phyloP scores from a whole-genome alignment of 2,113 vertebrate genomes.

The Poeciliopsis retropinna region DNA sequence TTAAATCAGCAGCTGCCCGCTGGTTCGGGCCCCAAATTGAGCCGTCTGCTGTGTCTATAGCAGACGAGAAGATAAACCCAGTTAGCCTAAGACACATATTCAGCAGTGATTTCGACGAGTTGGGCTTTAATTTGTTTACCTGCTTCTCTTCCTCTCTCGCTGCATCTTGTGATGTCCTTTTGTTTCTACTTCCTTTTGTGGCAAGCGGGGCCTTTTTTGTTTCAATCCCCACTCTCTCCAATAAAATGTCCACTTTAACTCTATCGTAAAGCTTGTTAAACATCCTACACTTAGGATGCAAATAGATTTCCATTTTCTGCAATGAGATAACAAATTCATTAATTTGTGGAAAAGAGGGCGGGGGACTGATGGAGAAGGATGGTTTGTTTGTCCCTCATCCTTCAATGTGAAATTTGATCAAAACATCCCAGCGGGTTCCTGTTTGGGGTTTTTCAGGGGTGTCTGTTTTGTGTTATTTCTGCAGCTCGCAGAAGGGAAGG shows the following conservation, averaged over 20 bases:
- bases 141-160: not conserved
- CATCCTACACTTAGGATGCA: conserved; percentile 35
- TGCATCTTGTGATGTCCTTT: conserved; percentile 29
- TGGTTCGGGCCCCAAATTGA: conserved; percentile 1
- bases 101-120: conserved; percentile 32
- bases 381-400: conserved; percentile 37
- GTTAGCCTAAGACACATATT: conserved; percentile 40
- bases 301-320: conserved; percentile 50
- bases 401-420: conserved; percentile 63
- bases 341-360: conserved; percentile 22
- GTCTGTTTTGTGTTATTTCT: conserved; percentile 25
- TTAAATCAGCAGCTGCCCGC: conserved; percentile 24
- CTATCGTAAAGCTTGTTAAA: conserved; percentile 36
- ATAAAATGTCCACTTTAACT: conserved; percentile 42
- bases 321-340: conserved; percentile 34
- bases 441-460: conserved; percentile 19
- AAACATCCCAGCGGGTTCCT: conserved; percentile 24
- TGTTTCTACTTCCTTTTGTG: conserved; percentile 33
- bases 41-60: conserved; percentile 8
- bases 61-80: conserved; percentile 21
- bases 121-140: conserved; percentile 41
- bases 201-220: not conserved
- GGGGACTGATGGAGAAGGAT: not conserved
- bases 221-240: not conserved
- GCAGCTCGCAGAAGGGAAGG: not conserved